A percentile compares a stretch with the other conserved stretches of the same genome.
These are phyloP conservation scores for Harmothoe impar DNA, from an alignment of 2,888 invertebrate genomes.

Conservation along the genomic window DNA sequence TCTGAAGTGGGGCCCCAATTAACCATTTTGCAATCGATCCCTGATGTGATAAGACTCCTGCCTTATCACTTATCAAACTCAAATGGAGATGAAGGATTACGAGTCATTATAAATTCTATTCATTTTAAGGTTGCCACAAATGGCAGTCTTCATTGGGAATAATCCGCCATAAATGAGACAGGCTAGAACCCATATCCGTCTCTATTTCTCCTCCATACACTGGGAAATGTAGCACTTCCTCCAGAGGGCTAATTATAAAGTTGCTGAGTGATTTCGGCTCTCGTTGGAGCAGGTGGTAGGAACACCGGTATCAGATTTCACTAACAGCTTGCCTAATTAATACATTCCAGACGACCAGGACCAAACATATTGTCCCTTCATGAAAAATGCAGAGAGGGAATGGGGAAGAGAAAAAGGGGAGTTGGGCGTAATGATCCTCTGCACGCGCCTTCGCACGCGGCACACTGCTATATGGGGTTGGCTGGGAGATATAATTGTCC, in stretches of 20 bases:
- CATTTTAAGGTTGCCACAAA: neutral
- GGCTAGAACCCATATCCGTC: neutral
- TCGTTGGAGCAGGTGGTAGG: slow-evolving; percentile 24
- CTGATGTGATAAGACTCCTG: too few species aligned
- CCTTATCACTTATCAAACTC: too few species aligned
- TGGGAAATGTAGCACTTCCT: slow-evolving; percentile 10
- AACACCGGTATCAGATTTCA: slow-evolving; percentile 8
- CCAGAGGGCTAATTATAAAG: slow-evolving; percentile 26
- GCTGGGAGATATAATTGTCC: slow-evolving; percentile 3
- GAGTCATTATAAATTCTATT: neutral
- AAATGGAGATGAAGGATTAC: too few species aligned
- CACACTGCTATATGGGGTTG: neutral
- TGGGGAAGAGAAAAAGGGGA: neutral
- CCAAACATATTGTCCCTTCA: slow-evolving; percentile 19
- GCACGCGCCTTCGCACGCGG: neutral
- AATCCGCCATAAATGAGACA: neutral
- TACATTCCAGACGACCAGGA: slow-evolving; percentile 22
- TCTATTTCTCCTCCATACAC: neutral
- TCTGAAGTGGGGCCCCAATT: too few species aligned
- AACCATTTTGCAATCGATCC: too few species aligned
- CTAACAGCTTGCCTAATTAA: slow-evolving; percentile 26
- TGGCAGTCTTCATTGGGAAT: neutral
- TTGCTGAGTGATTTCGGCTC: slow-evolving; percentile 19
- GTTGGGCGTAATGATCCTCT: neutral
- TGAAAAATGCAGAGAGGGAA: neutral